Evolutionary conservation across 1,140 invertebrate species (phyloP), one percentile per base, ranked within the genome.

Genomic region (Belonocnema kinseyi): DNA sequence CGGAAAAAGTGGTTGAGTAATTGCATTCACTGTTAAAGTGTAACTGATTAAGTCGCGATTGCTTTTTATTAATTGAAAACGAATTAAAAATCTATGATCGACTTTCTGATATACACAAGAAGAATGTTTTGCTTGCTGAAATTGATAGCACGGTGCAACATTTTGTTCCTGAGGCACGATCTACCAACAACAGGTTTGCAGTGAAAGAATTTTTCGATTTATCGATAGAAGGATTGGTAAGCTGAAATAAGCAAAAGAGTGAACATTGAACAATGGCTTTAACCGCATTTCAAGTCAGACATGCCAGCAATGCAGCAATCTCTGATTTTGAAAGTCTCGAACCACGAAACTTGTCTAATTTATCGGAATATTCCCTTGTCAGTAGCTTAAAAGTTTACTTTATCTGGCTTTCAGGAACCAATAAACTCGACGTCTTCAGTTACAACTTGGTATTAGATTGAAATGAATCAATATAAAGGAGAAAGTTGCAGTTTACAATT

Each of bases 31-130:
- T 33, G 26, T 33, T 0, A 46, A 46, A 46, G 5, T 11, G 40
- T 14, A 66, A 2, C 13, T 66, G 40, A 66, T 66, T 40, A 66
- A 40, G 33, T 14, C n/a, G 16, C 5, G 26, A 66, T 66, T 33
- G 40, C 40, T 66, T 66, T n/a, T 66, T 66, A 40, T 66, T 66
- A 66, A 66, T 66, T 66, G 61, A 66, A 66, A 66, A 66, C n/a
- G 26, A 66, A 66, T n/a, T 26, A 33, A 14, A 16, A n/a, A 7
- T 66, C n/a, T 66, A 12, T n/a, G 61, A 66, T 40, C 16, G 10
- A 66, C 13, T 66, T 66, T 66, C 61, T 66, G 61, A 46, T 66
- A 46, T 66, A 21, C 61, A 66, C 61, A 33, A 66, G 40, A 66
- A 16, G 13, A 40, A 40, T 66, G 16, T 66, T 66, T 66, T 66